These are phyloP conservation scores for Dipodomys spectabilis DNA, from an alignment of 2,113 vertebrate species.

Conservation along the genomic window DNA sequence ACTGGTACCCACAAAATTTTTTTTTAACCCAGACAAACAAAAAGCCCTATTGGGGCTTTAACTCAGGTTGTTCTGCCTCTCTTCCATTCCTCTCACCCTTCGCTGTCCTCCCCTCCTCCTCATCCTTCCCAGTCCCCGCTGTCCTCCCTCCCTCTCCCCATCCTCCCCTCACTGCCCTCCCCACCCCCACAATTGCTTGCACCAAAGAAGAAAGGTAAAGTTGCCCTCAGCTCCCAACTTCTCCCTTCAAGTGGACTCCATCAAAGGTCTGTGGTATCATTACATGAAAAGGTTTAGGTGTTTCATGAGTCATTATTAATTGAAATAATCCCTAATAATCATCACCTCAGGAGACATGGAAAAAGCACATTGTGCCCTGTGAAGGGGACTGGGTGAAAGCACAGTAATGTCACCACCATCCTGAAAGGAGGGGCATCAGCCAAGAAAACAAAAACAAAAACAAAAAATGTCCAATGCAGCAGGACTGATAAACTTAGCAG, in stretches of 20 bases:
- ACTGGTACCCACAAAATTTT: too few species aligned
- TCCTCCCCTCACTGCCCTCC: not conserved
- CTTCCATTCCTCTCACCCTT: too few species aligned
- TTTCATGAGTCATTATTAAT: not conserved
- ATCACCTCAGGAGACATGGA: not conserved
- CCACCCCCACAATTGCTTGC: not conserved
- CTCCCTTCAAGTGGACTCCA: not conserved
- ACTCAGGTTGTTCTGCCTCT: too few species aligned
- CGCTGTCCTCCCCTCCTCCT: too few species aligned
- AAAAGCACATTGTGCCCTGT: not conserved
- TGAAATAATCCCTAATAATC: not conserved
- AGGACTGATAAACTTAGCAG: not conserved
- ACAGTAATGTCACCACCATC: not conserved
- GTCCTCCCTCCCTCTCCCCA: too few species aligned
- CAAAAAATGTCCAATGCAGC: slow-evolving; percentile 4
- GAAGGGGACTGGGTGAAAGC: not conserved
- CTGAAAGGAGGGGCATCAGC: too few species aligned
- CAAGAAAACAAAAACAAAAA: too few species aligned
- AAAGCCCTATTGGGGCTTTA: too few species aligned
- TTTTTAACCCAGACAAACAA: too few species aligned
- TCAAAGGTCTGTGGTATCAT: not conserved
- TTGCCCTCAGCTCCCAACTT: not conserved
- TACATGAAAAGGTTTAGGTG: not conserved
- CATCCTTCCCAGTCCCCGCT: too few species aligned
- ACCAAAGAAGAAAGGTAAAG: not conserved